Base-by-base conservation (phyloP, 2,113 vertebrate genomes). In the Callithrix jacchus region DNA sequence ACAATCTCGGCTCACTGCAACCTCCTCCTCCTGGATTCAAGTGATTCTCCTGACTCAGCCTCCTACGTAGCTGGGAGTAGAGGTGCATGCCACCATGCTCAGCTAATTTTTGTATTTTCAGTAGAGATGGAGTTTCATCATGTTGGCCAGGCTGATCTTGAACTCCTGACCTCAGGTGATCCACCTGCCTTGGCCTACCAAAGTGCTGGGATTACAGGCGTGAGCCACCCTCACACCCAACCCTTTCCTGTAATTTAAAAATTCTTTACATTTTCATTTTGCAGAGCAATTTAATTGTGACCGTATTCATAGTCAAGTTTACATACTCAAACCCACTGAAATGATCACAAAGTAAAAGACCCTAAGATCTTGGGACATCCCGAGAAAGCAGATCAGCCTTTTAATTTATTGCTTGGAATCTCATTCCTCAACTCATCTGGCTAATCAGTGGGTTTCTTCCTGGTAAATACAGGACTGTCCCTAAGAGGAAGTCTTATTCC, bases 381-480 rank as follows among this genome's bases (percentile, higher is more conserved):
- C 83, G 14, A 27, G 66, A 80, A 74, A 35, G 42, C 52, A 61
- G 45, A 18, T 89, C 13, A 5, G 17, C 37, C 6, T n/a, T 95
- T 35, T 80, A 37, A 13, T 77, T 82, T 86, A 45, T 76, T 80
- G 45, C 61, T 80, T 91, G 83, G 14, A 45, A 49, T 86, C 47
- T 74, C 21, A 81, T 68, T 79, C 54, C 40, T 88, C 64, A 70
- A 35, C 6, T 70, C 49, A 47, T 56, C 11, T 66, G 87, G 66
- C 42, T 93, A 87, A 94, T 85, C 86, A 87, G 3, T 23, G 58
- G 56, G 80, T 89, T 97, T 92, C 87, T 89, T 97, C 83, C 21
- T 76, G 70, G 25, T 96, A 94, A 94, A 82, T 92, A 83, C 79
- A 93, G 71, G 56, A 71, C 92, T 90, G 61, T 96, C 80, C 49